Evolutionary conservation across 2,797 vertebrate genomes (phyloP), one percentile per base, ranked within the genome.

Genomic region (Cirrhinus mrigala): DNA sequence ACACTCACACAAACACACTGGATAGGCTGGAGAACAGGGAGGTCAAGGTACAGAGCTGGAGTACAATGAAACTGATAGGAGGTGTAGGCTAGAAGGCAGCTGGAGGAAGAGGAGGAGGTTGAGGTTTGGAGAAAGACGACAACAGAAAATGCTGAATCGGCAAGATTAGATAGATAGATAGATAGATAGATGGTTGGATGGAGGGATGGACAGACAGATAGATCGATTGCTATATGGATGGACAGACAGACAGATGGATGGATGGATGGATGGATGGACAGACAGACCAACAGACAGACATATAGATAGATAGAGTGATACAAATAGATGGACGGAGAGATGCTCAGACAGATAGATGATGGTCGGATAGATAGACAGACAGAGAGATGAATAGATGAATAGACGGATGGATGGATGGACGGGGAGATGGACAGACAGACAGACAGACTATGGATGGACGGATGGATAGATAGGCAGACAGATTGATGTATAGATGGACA

Each of bases 101-200:
- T 94, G 92, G 92, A 88, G 33, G 77, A 88, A 90, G 89, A 91
- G 88, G 90, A 81, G 87, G 89, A 90, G 85, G 85, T 83, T 89
- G 80, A 87, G 66, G 88, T 86, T 88, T 89, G 89, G 83, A 83
- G 68, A 85, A 74, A 88, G 88, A 87, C 46, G 50, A 50, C 83
- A 15, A 69, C 46, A 87, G 70, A 84, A 89, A 82, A 87, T 33
- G 87, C 81, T 77, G 83, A 81, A 87, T 79, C 60, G 52, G 87
- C 68, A 70, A 66, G 62, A 66, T 16, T 44, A 9, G 64, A 56
- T 54, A 6, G 50, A 52, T 16, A 3, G 50, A 64, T 16, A 11
- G n/a, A 24, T 5, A 16, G 18, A 54, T 0, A 18, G 50, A 52
- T 1, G 6, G 50, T 16, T 0, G 6, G 50, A 52, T 1, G 5